A percentile compares a stretch with the other conserved stretches of the same genome.
Conservation (phyloP, 2,888 invertebrate genomes). For the Entomobrya multifasciata region DNA sequence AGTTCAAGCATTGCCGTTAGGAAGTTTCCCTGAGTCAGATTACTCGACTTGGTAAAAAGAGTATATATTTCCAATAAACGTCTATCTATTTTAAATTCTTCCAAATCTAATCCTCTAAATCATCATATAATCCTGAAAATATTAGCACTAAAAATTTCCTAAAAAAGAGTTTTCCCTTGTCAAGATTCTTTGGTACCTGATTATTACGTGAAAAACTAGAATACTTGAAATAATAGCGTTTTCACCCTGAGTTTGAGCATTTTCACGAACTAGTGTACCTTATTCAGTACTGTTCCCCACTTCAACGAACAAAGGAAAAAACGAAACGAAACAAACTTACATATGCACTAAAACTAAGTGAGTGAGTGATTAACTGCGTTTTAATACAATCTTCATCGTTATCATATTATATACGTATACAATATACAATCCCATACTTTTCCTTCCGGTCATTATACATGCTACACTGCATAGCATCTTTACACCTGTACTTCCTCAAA, state of each 20-base stretch:
- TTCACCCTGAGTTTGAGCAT: slow-evolving; percentile 47
- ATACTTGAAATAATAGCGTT: slow-evolving; percentile 47
- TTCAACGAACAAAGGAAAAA: no score
- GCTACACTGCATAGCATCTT: neutral
- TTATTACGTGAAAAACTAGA: slow-evolving; percentile 54
- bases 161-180: no score
- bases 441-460: neutral
- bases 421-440: no score
- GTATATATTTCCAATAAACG: no score
- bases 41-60: no score
- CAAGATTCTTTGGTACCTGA: slow-evolving; percentile 4
- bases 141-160: no score
- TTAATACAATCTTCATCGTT: slow-evolving; percentile 11
- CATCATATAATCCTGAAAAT: no score
- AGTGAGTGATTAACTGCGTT: slow-evolving; percentile 29
- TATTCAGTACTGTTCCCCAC: neutral
- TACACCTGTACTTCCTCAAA: neutral
- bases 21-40: no score
- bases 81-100: no score
- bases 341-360: neutral
- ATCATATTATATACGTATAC: neutral
- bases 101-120: no score
- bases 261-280: neutral
- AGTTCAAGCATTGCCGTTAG: no score
- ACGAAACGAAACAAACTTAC: no score